Conservation (phyloP, 1,140 invertebrate species). For the Drosophila pectinifera region DNA sequence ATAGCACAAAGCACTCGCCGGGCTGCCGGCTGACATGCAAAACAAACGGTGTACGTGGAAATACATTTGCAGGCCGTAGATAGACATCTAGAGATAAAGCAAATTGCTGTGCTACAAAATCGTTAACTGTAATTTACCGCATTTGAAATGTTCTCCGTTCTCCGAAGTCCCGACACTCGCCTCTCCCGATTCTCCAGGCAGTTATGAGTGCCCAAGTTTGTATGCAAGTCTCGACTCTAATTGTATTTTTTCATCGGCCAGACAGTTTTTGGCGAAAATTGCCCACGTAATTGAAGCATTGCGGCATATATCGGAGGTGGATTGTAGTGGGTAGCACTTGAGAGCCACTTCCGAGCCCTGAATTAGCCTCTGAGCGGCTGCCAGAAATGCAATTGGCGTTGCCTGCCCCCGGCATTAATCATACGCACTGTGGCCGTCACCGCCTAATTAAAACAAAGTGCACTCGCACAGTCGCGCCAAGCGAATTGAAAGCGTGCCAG, state of each 20-base stretch:
- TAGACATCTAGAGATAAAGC: conserved; percentile 79
- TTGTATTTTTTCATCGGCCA: conserved; percentile 48
- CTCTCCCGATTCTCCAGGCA: conserved; percentile 16
- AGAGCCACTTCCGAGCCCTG: conserved; percentile 35
- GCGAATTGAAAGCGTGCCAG: conserved; percentile 40
- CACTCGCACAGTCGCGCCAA: conserved; percentile 25
- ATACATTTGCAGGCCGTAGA: conserved; percentile 79
- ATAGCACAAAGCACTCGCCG: conserved; percentile 6
- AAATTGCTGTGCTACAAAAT: conserved; percentile 83
- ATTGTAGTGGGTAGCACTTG: conserved; percentile 13
- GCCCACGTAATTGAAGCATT: conserved; percentile 26
- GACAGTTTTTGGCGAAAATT: conserved; percentile 33
- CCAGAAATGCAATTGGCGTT: conserved; percentile 29
- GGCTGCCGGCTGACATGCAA: conserved; percentile 61
- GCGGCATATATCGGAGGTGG: conserved; percentile 14
- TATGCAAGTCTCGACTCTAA: conserved; percentile 39
- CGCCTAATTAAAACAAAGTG: conserved; percentile 35
- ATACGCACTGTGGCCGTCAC: conserved; percentile 32
- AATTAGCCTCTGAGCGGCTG: conserved; percentile 10
- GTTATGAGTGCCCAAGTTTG: conserved; percentile 56
- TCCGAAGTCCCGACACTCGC: neutral
- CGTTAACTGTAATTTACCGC: conserved; percentile 82
- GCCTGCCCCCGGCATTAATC: conserved; percentile 40
- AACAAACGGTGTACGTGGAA: conserved; percentile 76
- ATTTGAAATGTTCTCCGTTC: conserved; percentile 67